Conservation (phyloP, 2,797 vertebrate genomes). For the Fringilla coelebs region DNA sequence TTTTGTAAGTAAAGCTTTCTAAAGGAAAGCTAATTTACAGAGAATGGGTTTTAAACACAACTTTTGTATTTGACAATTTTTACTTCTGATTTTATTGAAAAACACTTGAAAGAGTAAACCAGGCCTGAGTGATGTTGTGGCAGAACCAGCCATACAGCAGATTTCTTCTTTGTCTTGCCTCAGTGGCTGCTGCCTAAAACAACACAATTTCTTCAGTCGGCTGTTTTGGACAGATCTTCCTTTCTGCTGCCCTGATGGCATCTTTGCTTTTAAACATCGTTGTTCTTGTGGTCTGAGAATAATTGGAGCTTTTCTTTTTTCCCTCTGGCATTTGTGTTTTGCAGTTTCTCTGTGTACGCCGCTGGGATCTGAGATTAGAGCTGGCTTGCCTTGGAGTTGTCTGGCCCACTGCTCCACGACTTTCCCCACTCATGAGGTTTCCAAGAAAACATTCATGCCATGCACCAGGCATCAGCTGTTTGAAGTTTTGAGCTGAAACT, state of each 20-base stretch:
- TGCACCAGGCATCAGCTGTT: neutral
- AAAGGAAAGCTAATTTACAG: neutral
- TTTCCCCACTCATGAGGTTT: neutral
- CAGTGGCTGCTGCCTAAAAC: neutral
- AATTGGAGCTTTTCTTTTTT: conserved; percentile 25
- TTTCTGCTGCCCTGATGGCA: neutral
- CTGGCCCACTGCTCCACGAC: neutral
- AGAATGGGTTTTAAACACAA: neutral
- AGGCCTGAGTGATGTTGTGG: neutral
- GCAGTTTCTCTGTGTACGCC: neutral
- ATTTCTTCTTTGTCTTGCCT: neutral
- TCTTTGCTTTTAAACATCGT: neutral
- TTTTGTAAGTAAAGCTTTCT: neutral
- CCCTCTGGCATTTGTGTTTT: neutral
- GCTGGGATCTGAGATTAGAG: neutral
- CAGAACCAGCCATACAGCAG: neutral
- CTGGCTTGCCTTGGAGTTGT: neutral
- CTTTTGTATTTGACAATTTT: neutral
- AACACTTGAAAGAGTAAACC: neutral
- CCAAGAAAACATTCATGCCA: neutral
- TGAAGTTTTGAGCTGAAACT: neutral
- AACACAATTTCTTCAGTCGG: neutral
- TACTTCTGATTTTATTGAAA: neutral
- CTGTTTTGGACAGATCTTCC: neutral
- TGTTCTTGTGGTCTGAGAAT: conserved; percentile 11